Evolutionary conservation across 2,888 invertebrate species (phyloP), one percentile per base, ranked within the genome.

Genomic region (Nomada ferruginata): DNA sequence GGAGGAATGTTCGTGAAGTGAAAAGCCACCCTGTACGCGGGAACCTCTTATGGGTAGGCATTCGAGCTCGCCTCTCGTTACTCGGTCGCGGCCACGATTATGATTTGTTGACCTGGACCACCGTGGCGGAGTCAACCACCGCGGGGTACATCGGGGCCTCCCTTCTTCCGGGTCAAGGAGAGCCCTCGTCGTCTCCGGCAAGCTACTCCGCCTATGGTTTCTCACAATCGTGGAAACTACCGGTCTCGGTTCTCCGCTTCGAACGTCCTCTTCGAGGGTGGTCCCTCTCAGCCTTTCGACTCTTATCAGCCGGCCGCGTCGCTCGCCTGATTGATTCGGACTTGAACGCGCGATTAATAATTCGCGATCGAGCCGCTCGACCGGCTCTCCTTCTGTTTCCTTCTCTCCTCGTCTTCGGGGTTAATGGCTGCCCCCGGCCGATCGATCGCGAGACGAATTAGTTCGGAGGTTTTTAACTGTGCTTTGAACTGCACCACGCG

Each of bases 71-170:
- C 86, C 90, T 91, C 90, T 91, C 90, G 91, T 91, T 92, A 92
- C 90, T 87, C 88, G 87, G 89, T 91, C 87, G 90, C 90, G 90
- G 89, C 90, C 92, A 92, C 91, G 92, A 91, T 92, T 92, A 92
- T 92, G 92, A 92, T 92, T 92, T 91, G 92, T 91, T 91, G 91
- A 87, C 90, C 86, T 86, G 89, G 92, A 92, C 92, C 92, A 92
- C 92, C 92, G 88, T 88, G 91, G 78, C 85, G 83, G 88, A 89
- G 86, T 82, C 85, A 84, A 85, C 84, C 87, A 87, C 88, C 85
- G 86, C 84, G 79, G 83, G 81, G 64, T 83, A 75, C 76, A 77
- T 65, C 23, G 47, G 26, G 53, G 26, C 50, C 75, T 52, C 72
- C 61, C 57, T 57, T 50, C 69, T 29, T 44, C 53, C 63, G 60